phyloP scores from a whole-genome alignment of 1,140 invertebrate species.

The Zaprionus gabonicus region DNA sequence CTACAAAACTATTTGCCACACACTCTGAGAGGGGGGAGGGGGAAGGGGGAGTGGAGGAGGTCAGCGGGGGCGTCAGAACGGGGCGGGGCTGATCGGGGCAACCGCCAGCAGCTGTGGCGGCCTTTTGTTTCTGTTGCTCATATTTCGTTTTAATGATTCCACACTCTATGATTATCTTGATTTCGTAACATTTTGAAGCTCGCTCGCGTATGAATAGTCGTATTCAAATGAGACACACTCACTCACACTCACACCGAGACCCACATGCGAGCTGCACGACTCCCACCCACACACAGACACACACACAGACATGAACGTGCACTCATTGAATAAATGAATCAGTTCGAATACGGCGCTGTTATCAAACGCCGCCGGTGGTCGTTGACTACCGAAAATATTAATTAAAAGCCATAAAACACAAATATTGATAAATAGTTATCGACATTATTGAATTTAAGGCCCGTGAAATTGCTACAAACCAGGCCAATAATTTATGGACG shows the following conservation, averaged over 20 bases:
- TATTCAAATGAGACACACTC: constrained; percentile 51
- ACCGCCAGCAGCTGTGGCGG: constrained; percentile 51
- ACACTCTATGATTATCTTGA: constrained; percentile 75
- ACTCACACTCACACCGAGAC: constrained; percentile 11
- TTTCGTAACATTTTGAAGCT: constrained; percentile 64
- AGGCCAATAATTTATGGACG: constrained; percentile 39
- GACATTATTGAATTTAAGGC: constrained; percentile 42
- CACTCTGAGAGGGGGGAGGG: not conserved
- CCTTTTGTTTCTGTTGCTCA: constrained; percentile 67
- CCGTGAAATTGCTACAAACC: constrained; percentile 33
- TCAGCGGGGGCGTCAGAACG: not conserved
- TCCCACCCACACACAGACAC: constrained; percentile 23
- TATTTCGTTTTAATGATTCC: constrained; percentile 79
- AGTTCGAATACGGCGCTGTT: constrained; percentile 30
- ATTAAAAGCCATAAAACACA: constrained; percentile 54
- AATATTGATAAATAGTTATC: constrained; percentile 55
- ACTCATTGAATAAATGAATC: constrained; percentile 35
- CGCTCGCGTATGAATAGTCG: constrained; percentile 26
- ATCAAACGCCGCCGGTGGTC: constrained; percentile 49
- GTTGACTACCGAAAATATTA: constrained; percentile 55
- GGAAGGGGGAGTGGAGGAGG: not conserved
- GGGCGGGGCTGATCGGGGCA: constrained; percentile 8
- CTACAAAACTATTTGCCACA: constrained; percentile 79
- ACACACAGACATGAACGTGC: not conserved
- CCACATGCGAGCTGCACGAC: constrained; percentile 15